phyloP scores from a whole-genome alignment of 2,888 invertebrate species.

The Mythimna pallens region DNA sequence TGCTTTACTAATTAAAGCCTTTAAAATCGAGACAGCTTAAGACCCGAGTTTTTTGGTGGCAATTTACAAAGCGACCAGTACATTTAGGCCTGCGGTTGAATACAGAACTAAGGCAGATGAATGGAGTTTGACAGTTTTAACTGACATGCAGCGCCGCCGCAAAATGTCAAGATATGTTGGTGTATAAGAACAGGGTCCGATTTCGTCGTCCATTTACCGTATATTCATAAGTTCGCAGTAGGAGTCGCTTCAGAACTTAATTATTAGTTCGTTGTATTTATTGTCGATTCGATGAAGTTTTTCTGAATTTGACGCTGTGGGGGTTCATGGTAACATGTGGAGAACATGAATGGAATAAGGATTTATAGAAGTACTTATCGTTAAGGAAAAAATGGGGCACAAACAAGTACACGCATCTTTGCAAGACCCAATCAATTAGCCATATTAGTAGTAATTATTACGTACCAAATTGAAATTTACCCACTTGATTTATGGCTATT shows the following conservation, averaged over 20 bases:
- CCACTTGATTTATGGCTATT: neutral
- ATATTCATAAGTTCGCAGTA: constrained; percentile 72
- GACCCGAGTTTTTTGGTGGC: constrained; percentile 30
- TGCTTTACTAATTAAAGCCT: constrained; percentile 56
- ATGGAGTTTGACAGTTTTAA: neutral
- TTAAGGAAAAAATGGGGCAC: neutral
- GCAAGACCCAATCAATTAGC: neutral
- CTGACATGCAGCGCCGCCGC: constrained; percentile 6
- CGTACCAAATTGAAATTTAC: too few species aligned
- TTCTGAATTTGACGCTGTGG: constrained; percentile 57
- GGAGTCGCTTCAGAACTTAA: constrained; percentile 64
- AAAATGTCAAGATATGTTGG: constrained; percentile 8
- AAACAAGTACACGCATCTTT: neutral
- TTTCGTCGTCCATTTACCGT: constrained; percentile 60
- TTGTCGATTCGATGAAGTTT: constrained; percentile 53
- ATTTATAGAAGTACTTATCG: constrained; percentile 7
- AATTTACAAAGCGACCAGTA: constrained; percentile 16
- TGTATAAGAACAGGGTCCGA: constrained; percentile 13
- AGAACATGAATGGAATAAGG: constrained; percentile 13
- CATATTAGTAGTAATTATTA: neutral
- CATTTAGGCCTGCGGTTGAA: neutral
- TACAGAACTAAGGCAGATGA: neutral
- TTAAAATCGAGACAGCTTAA: constrained; percentile 37
- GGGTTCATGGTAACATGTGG: constrained; percentile 48
- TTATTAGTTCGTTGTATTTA: constrained; percentile 69